Evolutionary conservation across 2,888 invertebrate genomes (phyloP).

Genomic region (Exocentrus adspersus): DNA sequence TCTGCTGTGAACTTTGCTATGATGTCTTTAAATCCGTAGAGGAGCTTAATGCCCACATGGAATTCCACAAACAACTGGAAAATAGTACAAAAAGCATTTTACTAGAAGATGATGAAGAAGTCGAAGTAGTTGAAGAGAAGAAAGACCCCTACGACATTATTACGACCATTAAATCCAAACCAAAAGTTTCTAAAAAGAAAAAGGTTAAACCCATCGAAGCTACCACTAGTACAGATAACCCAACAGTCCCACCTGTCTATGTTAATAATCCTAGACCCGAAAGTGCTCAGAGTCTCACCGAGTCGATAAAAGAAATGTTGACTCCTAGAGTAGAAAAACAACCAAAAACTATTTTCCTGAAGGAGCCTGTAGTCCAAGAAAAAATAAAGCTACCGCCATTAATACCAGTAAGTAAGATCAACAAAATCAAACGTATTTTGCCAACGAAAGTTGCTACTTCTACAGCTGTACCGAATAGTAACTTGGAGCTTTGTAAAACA

Average conservation of each 20-base stretch:
- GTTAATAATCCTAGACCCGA: neutral
- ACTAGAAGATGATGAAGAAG: constrained; percentile 34
- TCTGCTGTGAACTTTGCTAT: constrained; percentile 55
- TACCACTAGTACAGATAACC: neutral
- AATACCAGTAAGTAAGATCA: neutral
- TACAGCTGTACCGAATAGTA: neutral
- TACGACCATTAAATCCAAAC: constrained; percentile 32
- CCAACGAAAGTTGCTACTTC: neutral
- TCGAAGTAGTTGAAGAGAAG: constrained; percentile 32
- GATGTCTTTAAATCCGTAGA: constrained; percentile 48
- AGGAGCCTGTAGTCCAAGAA: neutral
- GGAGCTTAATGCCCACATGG: constrained; percentile 46
- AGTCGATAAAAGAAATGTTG: constrained; percentile 34
- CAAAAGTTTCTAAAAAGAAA: neutral
- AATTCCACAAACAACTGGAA: constrained; percentile 41
- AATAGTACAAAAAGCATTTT: constrained; percentile 16
- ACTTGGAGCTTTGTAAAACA: constrained; percentile 9
- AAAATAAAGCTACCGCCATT: too few species aligned
- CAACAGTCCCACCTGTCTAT: constrained; percentile 9
- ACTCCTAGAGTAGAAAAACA: constrained; percentile 26
- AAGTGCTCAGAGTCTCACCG: constrained; percentile 28
- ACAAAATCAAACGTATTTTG: neutral
- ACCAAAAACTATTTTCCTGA: constrained; percentile 31
- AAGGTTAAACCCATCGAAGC: neutral
- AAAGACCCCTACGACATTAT: constrained; percentile 26